Percentiles rank a stretch among this genome's conserved stretches.
phyloP scores from a whole-genome alignment of 2,797 vertebrate genomes.

The Sebastes oblongus region DNA sequence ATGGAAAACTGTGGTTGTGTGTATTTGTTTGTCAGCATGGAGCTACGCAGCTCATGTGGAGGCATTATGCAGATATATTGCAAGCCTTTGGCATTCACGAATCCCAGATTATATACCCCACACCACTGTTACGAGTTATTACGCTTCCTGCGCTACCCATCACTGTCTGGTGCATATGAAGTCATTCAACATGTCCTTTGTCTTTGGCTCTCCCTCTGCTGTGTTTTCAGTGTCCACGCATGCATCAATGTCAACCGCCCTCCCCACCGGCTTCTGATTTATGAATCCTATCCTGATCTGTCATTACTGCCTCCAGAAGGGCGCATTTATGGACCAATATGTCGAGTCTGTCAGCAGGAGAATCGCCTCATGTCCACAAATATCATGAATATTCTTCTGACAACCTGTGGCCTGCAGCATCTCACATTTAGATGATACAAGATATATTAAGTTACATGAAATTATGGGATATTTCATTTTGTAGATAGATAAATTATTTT shows the following conservation, averaged over 20 bases:
- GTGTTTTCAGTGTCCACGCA: conserved; percentile 55
- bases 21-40: neutral
- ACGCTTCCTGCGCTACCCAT: conserved; percentile 16
- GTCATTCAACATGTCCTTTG: conserved; percentile 52
- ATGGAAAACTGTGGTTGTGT: neutral
- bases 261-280: conserved; percentile 70
- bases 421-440: conserved; percentile 33
- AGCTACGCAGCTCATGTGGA: neutral
- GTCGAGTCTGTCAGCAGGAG: conserved; percentile 58
- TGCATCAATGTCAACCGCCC: conserved; percentile 66
- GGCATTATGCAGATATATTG: conserved; percentile 15
- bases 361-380: conserved; percentile 59
- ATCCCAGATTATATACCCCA: neutral
- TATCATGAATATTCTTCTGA: conserved; percentile 69
- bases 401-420: conserved; percentile 53
- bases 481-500: neutral
- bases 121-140: conserved; percentile 26
- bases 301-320: conserved; percentile 71
- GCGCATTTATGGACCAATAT: conserved; percentile 72
- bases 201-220: conserved; percentile 53
- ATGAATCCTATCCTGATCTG: conserved; percentile 69
- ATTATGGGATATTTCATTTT: conserved; percentile 32
- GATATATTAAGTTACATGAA: conserved; percentile 30
- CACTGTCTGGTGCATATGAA: conserved; percentile 44
- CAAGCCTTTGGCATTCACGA: conserved; percentile 24